Percentiles rank a stretch among this genome's conserved stretches.
Evolutionary conservation across 2,888 invertebrate species (phyloP).

Genomic region (Conchocele bisecta): DNA sequence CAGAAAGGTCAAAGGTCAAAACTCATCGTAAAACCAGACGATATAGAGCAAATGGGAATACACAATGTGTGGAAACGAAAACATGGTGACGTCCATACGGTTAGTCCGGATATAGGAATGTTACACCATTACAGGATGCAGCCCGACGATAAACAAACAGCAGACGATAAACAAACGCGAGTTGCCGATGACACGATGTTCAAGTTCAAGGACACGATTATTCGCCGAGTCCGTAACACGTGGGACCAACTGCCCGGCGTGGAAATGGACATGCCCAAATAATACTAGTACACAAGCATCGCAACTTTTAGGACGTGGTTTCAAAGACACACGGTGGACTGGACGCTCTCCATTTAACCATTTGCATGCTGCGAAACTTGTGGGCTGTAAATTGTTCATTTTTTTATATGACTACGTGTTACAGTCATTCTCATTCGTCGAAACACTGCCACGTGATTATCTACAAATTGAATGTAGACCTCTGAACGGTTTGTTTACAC

Average conservation of each 20-base stretch:
- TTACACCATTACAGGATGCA: conserved; percentile 73
- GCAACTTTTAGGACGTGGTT: no score
- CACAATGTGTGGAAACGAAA: conserved; percentile 61
- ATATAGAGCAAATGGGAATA: conserved; percentile 64
- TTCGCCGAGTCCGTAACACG: conserved; percentile 32
- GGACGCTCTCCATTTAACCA: no score
- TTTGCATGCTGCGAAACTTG: no score
- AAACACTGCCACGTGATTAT: no score
- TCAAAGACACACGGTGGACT: no score
- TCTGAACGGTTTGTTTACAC: no score
- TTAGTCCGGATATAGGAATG: conserved; percentile 44
- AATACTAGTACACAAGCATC: no score
- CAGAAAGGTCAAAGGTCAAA: conserved; percentile 65
- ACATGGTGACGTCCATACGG: neutral
- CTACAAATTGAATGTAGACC: no score
- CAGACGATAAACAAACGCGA: neutral
- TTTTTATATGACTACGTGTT: no score
- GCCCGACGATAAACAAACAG: conserved; percentile 55
- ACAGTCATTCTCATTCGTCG: no score
- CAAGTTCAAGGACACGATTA: conserved; percentile 53
- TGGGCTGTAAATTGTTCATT: no score
- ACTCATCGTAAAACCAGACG: conserved; percentile 64
- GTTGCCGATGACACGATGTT: conserved; percentile 45
- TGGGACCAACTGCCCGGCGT: conserved; percentile 55
- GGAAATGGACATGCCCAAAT: no score